Evolutionary conservation across 2,797 vertebrate genomes (phyloP), one percentile per base, ranked within the genome.

Genomic region (Pelodytes ibericus): DNA sequence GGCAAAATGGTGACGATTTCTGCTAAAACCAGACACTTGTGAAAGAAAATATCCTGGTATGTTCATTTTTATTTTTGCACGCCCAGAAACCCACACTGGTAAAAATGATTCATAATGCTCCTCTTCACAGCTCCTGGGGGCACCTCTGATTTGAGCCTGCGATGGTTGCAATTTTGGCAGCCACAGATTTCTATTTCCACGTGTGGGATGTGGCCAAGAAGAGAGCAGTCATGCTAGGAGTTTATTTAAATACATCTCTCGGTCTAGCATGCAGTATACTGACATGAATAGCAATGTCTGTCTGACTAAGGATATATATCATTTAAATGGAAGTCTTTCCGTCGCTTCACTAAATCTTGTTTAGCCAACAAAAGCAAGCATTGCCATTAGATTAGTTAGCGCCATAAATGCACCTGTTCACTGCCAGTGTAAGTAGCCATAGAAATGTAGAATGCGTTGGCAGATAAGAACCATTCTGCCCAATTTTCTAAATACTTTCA

Each of bases 121-220:
- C 11, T 27, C 39, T 77, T 29, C 33, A 20, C n/a, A 5, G 30
- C 58, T n/a, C 10, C 61, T 39, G 25, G 30, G 29, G 6, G 24
- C 33, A 30, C 44, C 20, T 66, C 39, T 66, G 75, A 47, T 58
- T 29, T 66, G 26, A 10, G 44, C 10, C 33, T 59, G 25, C 16
- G 53, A 71, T 39, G 29, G 8, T 33, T 65, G 62, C 75, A 78
- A 78, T 78, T 78, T 71, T 24, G 15, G 3, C 24, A 67, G 69
- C 69, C 75, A 29, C 75, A 77, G 18, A 4, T 31, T 33, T 59
- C 75, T 78, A 78, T 78, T 78, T 78, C 71, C 63, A 78, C 30
- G 41, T 25, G 20, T 30, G 10, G 24, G 27, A 62, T 3, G 26
- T 63, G 25, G 44, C 74, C 25, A 61, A 18, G 39, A 29, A 47